Base-by-base conservation (phyloP, 2,888 invertebrate species). In the Operophtera brumata region DNA sequence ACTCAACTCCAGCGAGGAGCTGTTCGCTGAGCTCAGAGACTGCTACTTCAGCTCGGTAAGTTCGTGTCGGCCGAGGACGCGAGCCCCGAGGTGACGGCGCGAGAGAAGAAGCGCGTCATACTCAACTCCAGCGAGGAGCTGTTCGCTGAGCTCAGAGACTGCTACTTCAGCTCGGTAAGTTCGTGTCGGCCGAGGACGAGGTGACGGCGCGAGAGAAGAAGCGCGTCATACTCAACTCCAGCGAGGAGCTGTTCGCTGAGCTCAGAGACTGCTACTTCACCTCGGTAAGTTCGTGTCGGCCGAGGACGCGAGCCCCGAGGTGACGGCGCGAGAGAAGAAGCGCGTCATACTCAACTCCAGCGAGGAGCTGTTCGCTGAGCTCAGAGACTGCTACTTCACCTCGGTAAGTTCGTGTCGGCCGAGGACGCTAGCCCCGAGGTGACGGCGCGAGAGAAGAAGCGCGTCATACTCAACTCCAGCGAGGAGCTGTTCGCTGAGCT, bases 261-360 rank as follows among this genome's bases (percentile, higher is more conserved):
- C 91, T 99, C 43, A 92, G 99, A 35, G 98, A 99, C 77, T 96
- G 96, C 77, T 97, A 96, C 86, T 98, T 98, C 76, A 96, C 96
- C 75, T 95, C 96, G 59, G 94, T 92, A 32, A 71, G 80, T 98
- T 98, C 80, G 89, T 92, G 36, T 92, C 92, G 26, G 91, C 91
- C 0, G 94, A 95, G 64, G 94, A 94, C 53, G 82, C 89, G 1
- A 80, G 78, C 56, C 90, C 92, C 11, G 92, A 90, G 25, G 92
- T 91, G 58, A 87, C 90, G 1, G 87, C 93, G 0, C 84, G 93
- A 1, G 93, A 93, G 55, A 94, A 95, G 71, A 94, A 94, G 66
- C 91, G 92, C 45, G 93, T 98, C 55, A 93, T 96, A 59, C 91
- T 99, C 43, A 97, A 97, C 89, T 98, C 98, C 0, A 92, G 93